These are phyloP conservation scores for Morpho deidamia DNA, from an alignment of 2,888 invertebrate species.

Conservation along the genomic window DNA sequence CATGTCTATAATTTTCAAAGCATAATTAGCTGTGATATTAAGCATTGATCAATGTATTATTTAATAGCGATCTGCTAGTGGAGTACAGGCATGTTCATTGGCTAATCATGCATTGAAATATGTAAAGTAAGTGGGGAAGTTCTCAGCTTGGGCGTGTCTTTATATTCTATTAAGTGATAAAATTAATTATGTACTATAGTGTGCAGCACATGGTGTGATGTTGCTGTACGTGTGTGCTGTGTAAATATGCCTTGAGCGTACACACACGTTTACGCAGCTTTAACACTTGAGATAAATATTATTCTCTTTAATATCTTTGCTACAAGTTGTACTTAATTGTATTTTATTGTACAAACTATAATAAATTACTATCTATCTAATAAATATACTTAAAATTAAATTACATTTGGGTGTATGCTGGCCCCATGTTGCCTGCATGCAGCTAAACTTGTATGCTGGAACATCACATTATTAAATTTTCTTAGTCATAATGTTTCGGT, in stretches of 20 bases:
- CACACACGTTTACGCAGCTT: slow-evolving; percentile 77
- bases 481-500: slow-evolving; percentile 75
- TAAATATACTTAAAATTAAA: slow-evolving; percentile 68
- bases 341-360: slow-evolving; percentile 85
- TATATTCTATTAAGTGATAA: slow-evolving; percentile 75
- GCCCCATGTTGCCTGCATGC: slow-evolving; percentile 73
- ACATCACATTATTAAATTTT: slow-evolving; percentile 69
- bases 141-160: slow-evolving; percentile 76
- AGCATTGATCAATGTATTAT: slow-evolving; percentile 76
- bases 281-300: slow-evolving; percentile 77
- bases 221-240: slow-evolving; percentile 74
- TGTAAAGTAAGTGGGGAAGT: slow-evolving; percentile 69
- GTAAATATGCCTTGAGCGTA: slow-evolving; percentile 77
- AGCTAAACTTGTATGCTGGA: slow-evolving; percentile 76
- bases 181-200: slow-evolving; percentile 74
- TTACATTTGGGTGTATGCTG: slow-evolving; percentile 76
- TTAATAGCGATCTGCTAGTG: slow-evolving; percentile 75
- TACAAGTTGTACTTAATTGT: slow-evolving; percentile 84
- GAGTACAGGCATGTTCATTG: slow-evolving; percentile 75
- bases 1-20: slow-evolving; percentile 79
- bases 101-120: slow-evolving; percentile 79
- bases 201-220: slow-evolving; percentile 73
- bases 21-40: slow-evolving; percentile 80
- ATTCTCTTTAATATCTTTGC: slow-evolving; percentile 82
- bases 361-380: slow-evolving; percentile 76